Evolutionary conservation across 2,113 vertebrate species (phyloP).

Genomic region (Eclectus roratus): DNA sequence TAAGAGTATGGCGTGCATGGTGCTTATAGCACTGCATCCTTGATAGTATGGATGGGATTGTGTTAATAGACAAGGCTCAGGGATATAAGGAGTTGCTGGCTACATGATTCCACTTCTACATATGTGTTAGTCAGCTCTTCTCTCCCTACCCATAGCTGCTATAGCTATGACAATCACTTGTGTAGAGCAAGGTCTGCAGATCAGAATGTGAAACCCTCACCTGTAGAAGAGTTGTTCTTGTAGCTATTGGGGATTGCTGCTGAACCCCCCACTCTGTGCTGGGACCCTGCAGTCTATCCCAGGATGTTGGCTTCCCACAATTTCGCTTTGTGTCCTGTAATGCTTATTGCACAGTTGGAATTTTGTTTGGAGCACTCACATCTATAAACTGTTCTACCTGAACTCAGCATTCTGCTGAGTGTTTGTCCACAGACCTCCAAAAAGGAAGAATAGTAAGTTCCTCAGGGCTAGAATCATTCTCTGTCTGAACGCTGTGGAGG

Average conservation of each 20-base stretch:
- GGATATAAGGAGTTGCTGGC: neutral
- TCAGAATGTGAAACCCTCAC: neutral
- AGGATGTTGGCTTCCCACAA: neutral
- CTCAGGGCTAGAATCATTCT: neutral
- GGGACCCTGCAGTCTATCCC: neutral
- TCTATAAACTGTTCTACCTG: neutral
- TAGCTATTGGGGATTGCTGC: neutral
- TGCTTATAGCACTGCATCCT: neutral
- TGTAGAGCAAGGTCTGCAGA: neutral
- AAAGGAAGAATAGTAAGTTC: neutral
- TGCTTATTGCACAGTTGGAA: neutral
- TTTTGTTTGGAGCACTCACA: neutral
- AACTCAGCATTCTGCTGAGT: neutral
- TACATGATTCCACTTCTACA: neutral
- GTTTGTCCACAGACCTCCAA: neutral
- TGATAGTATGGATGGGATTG: neutral
- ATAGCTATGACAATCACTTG: neutral
- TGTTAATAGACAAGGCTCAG: neutral
- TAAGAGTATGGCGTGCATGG: fast-evolving
- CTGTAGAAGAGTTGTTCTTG: neutral
- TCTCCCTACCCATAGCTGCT: neutral
- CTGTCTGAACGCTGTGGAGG: neutral
- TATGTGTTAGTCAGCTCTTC: neutral
- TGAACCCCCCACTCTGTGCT: neutral
- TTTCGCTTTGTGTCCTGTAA: neutral